A percentile compares a stretch with the other conserved stretches of the same genome.
These are phyloP conservation scores for Drosophila anomalipes DNA, from an alignment of 2,888 invertebrate species.

Conservation along the genomic window DNA sequence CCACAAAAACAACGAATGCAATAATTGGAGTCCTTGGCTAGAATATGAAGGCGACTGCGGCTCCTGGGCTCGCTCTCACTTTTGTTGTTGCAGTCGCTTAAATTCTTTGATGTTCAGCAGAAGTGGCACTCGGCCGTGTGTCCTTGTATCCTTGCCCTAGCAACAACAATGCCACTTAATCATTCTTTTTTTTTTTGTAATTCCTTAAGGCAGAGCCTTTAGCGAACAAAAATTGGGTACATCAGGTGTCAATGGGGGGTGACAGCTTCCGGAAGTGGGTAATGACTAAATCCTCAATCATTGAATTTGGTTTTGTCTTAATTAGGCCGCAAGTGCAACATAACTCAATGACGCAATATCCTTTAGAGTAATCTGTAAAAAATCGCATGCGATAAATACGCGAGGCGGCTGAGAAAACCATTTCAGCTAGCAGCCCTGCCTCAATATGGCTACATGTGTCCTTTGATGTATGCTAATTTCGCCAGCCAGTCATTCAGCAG, in stretches of 20 bases:
- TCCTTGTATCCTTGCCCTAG: conserved; percentile 59
- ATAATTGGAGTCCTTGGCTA: conserved; percentile 77
- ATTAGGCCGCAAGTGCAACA: conserved; percentile 61
- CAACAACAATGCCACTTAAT: conserved; percentile 65
- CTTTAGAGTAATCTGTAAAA: not conserved
- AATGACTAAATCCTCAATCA: conserved; percentile 49
- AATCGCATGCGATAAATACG: conserved; percentile 72
- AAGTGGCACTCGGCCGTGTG: conserved; percentile 76
- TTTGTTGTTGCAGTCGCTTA: conserved; percentile 64
- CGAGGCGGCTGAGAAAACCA: conserved; percentile 22
- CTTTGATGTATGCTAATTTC: conserved; percentile 76
- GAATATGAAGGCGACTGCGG: not conserved
- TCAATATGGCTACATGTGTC: conserved; percentile 61
- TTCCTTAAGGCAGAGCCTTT: conserved; percentile 29
- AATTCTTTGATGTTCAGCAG: conserved; percentile 79
- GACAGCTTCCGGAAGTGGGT: not conserved
- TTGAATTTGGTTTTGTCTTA: conserved; percentile 57
- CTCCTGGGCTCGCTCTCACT: conserved; percentile 69
- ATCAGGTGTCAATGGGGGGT: conserved; percentile 39
- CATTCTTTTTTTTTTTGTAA: conserved; percentile 31
- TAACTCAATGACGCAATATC: conserved; percentile 36
- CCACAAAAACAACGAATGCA: conserved; percentile 60
- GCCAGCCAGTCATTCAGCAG: conserved; percentile 74
- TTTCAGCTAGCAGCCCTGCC: conserved; percentile 65
- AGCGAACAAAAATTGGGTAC: conserved; percentile 25